A percentile compares a stretch with the other conserved stretches of the same genome.
phyloP scores from a whole-genome alignment of 2,113 vertebrate species.

The Otis tarda region DNA sequence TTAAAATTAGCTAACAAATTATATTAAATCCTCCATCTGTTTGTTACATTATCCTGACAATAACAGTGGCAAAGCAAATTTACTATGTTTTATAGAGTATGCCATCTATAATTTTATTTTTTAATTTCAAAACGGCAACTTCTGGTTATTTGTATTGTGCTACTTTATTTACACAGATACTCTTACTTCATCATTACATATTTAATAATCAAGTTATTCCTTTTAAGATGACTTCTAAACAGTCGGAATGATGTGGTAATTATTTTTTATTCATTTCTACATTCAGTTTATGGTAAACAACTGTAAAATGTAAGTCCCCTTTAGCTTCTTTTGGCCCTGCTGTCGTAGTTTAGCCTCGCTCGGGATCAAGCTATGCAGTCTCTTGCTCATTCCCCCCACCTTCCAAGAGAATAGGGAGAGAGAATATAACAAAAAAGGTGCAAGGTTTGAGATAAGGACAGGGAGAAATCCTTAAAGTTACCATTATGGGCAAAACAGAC shows the following conservation, averaged over 20 bases:
- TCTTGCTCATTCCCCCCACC: too few relatives aligned
- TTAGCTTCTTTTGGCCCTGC: background rate
- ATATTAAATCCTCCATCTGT: slow-evolving; percentile 64
- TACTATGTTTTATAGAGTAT: slow-evolving; percentile 61
- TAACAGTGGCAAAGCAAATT: slow-evolving; percentile 53
- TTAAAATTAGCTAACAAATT: slow-evolving; percentile 72
- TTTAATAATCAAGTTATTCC: background rate
- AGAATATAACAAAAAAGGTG: too few relatives aligned
- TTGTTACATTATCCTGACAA: slow-evolving; percentile 60
- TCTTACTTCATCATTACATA: slow-evolving; percentile 2
- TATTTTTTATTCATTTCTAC: background rate
- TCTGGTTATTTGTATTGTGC: slow-evolving; percentile 43
- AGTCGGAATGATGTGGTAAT: slow-evolving; percentile 5
- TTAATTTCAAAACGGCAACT: slow-evolving; percentile 46
- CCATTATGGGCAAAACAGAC: too few relatives aligned
- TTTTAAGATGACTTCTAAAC: slow-evolving; percentile 32
- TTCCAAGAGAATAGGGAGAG: too few relatives aligned
- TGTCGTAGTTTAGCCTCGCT: too few relatives aligned
- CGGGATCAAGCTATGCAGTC: too few relatives aligned
- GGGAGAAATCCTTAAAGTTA: too few relatives aligned
- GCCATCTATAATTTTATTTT: slow-evolving; percentile 24
- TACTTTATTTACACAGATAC: slow-evolving; percentile 47
- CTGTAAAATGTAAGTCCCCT: background rate
- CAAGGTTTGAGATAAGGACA: too few relatives aligned
- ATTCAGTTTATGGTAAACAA: slow-evolving; percentile 9